A percentile compares a stretch with the other conserved stretches of the same genome.
Conservation (phyloP, 2,113 vertebrate genomes). For the Mirza zaza region DNA sequence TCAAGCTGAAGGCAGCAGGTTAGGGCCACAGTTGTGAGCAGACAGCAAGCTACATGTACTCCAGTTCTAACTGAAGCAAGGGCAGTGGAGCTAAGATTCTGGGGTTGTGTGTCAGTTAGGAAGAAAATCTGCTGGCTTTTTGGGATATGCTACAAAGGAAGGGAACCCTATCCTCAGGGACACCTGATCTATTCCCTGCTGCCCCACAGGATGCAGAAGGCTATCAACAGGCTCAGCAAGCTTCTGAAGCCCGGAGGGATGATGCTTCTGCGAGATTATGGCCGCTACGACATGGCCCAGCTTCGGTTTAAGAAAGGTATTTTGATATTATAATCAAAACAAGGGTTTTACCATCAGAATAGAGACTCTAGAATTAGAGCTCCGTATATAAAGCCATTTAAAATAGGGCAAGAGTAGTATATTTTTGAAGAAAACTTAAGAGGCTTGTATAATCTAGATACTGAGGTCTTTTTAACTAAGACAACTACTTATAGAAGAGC, state of each 20-base stretch:
- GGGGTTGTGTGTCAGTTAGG: neutral
- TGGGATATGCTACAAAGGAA: neutral
- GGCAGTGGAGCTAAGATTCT: neutral
- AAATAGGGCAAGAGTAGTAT: neutral
- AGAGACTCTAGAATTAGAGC: neutral
- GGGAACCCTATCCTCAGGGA: neutral
- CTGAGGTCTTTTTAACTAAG: neutral
- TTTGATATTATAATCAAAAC: neutral
- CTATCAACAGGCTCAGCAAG: conserved; percentile 87
- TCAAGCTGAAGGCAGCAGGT: neutral
- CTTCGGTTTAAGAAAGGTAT: conserved; percentile 98
- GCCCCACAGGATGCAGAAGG: conserved; percentile 89
- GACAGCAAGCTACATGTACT: neutral
- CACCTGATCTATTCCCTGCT: neutral
- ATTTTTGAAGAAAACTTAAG: neutral
- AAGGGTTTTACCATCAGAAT: neutral
- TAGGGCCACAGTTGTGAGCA: neutral
- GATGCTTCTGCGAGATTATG: conserved; percentile 96
- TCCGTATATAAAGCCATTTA: neutral
- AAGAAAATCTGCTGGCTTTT: neutral
- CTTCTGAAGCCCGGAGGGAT: conserved; percentile 94
- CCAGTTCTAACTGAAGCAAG: neutral
- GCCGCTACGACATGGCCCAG: conserved; percentile 97
- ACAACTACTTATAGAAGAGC: neutral
- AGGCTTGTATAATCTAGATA: neutral